Base-by-base conservation (phyloP, 1,140 invertebrate genomes). In the Diachasma alloeum region DNA sequence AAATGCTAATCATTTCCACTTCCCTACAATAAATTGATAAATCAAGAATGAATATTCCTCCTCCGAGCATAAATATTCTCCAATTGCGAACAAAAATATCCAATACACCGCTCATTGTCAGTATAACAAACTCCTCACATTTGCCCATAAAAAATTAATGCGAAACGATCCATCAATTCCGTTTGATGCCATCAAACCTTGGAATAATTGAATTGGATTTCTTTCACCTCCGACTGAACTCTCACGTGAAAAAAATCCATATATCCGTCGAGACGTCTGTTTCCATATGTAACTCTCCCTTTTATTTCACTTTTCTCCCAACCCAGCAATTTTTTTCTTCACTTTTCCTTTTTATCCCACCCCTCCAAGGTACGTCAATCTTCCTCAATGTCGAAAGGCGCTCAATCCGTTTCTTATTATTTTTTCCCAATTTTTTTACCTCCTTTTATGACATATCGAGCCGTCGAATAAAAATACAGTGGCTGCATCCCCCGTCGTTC, bases 381-480 rank as follows among this genome's bases (percentile, higher is more conserved):
- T 46, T 46, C 36, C 68, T 70, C 68, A 70, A 63, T 26, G 59
- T 63, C 59, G 59, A 26, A 63, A 63, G 24, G 13, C 59, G 59
- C 13, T 63, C 59, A 63, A 63, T 63, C 59, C 59, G 59, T 63
- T 63, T 63, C 59, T 63, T 63, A 63, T 63, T 63, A 63, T 63
- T 63, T 63, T 63, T 63, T 71, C 46, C 44, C 42, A 48, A 9
- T 42, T 59, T 59, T 63, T 63, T 26, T 19, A 11, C 71, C 24
- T 75, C 71, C 53, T 56, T 39, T 74, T 76, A 72, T 78, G 74
- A 72, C 71, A 72, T 66, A 78, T 72, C 70, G 78, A 75, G 74
- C 73, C 70, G 76, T 72, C 79, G 79, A 80, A 79, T 81, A 79
- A 78, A 79, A 82, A 82, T 81, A 78, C 80, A 82, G 79, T 78